Base-by-base conservation (phyloP, 2,797 vertebrate species). In the Chrysocyon brachyurus region DNA sequence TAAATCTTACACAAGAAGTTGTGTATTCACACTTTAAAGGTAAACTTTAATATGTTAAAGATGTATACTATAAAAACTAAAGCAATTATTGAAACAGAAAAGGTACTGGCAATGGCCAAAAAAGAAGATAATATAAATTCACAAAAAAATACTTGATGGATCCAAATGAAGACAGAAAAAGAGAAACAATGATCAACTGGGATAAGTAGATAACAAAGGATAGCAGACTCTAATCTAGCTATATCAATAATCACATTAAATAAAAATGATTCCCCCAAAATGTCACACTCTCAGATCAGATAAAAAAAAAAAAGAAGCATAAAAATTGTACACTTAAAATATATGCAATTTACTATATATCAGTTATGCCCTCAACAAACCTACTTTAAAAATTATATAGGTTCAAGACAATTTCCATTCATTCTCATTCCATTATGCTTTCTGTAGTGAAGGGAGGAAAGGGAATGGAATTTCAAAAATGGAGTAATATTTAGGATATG, bases 401-500 rank as follows among this genome's bases (percentile, higher is more conserved):
- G 72, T 40, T 81, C 63, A 72, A 81, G 64, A 31, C 24, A 72
- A 81, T 61, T 36, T 87, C 63, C 11, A 82, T 49, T 91, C 14
- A 91, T 24, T 82, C 78, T 91, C 63, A 93, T 93, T 79, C n/a
- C 31, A 87, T 21, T 82, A 72, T 52, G 40, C 21, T 81, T 87
- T 93, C n/a, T 36, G 31, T 59, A 87, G 28, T 70, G 40, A 87
- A 75, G 14, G 40, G 54, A 77, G 24, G 26, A 22, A 31, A 22
- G 22, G 46, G 61, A 72, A 82, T 54, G 14, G n/a, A 73, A 82
- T 26, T 59, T 56, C 24, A 87, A 81, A 93, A 72, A 31, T 59
- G 31, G 31, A 87, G 61, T n/a, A 57, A 57, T 36, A 68, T 22
- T 68, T 61, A 93, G 54, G 75, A 93, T 72, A 57, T 52, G 31